Conservation (phyloP, 2,888 invertebrate species). For the Euplexia lucipara region DNA sequence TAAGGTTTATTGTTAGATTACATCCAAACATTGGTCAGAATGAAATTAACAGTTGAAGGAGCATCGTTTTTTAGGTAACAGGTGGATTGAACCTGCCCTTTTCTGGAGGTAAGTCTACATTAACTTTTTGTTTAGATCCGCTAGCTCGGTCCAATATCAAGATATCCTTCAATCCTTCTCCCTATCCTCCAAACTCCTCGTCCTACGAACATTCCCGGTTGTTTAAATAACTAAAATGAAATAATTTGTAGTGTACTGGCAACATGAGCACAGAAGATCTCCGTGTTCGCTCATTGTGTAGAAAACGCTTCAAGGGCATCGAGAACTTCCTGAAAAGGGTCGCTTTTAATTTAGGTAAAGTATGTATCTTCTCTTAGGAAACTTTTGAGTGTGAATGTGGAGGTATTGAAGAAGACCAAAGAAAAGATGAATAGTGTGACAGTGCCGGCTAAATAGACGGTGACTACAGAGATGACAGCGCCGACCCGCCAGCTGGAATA, state of each 20-base stretch:
- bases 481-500: no score
- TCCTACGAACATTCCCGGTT: neutral
- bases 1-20: constrained; percentile 45
- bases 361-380: constrained; percentile 35
- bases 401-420: no score
- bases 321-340: constrained; percentile 81
- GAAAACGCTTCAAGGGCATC: constrained; percentile 81
- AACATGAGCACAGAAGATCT: constrained; percentile 69
- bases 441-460: no score
- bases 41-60: constrained; percentile 69
- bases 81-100: constrained; percentile 30
- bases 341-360: constrained; percentile 57
- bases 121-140: neutral
- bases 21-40: constrained; percentile 60
- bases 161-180: no score
- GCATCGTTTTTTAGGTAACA: constrained; percentile 29
- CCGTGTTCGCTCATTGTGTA: constrained; percentile 36
- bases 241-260: constrained; percentile 43
- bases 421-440: no score
- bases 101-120: constrained; percentile 36
- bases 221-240: neutral
- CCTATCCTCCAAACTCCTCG: no score
- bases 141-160: neutral
- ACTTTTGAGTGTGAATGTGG: no score
- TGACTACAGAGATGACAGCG: no score